Conservation (phyloP, 1,140 invertebrate species). For the Elysia chlorotica region DNA sequence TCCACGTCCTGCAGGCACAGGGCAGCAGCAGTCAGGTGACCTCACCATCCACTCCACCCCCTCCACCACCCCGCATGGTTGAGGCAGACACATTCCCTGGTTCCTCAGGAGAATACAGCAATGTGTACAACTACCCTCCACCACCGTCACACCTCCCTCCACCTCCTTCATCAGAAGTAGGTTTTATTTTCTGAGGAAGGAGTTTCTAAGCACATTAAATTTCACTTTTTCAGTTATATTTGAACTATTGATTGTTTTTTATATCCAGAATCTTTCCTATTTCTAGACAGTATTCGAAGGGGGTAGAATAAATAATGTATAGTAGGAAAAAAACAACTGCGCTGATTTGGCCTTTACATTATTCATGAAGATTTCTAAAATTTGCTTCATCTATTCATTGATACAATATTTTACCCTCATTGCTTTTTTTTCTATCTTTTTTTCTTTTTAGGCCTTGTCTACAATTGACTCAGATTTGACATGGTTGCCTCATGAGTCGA, state of each 20-base stretch:
- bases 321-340: too few species aligned
- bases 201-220: too few species aligned
- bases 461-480: too few species aligned
- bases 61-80: conserved; percentile 23
- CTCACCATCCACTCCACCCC: conserved; percentile 15
- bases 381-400: too few species aligned
- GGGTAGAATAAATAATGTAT: too few species aligned
- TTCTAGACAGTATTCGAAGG: too few species aligned
- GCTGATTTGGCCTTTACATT: too few species aligned
- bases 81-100: conserved; percentile 28
- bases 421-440: too few species aligned
- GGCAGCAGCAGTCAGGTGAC: conserved; percentile 1
- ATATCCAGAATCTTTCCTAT: background rate
- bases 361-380: too few species aligned
- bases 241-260: background rate
- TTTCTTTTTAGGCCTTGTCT: too few species aligned
- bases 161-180: conserved; percentile 21
- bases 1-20: conserved; percentile 48
- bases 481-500: conserved; percentile 5
- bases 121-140: conserved; percentile 25
- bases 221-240: conserved; percentile 1
- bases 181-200: too few species aligned
- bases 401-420: too few species aligned
- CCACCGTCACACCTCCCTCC: conserved; percentile 28
- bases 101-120: conserved; percentile 11